Base-by-base conservation (phyloP, 2,113 vertebrate species). In the Steatornis caripensis region DNA sequence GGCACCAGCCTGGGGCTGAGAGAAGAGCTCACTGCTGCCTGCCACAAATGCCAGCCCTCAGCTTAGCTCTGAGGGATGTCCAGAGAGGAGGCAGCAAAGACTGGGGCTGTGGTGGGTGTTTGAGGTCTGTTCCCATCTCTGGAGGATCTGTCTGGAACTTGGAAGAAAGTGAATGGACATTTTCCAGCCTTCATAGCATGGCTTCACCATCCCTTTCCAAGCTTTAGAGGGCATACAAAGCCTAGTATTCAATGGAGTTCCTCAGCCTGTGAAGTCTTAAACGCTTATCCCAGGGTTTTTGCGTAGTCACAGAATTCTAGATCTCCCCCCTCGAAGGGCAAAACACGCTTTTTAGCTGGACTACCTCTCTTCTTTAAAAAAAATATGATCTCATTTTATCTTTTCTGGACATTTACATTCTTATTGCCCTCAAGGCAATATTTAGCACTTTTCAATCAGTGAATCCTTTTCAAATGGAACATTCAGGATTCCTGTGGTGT, bases 401-500 rank as follows among this genome's bases (percentile, higher is more conserved):
- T 70, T 76, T 69, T 81, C 72, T 74, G 49, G 66, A 29, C n/a
- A 53, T 53, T 74, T 76, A 49, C 77, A 61, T 74, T 89, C 34
- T 91, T 84, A 74, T 9, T 84, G 43, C n/a, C 72, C 84, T 93
- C 51, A 69, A 91, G 76, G 61, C 62, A 89, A 65, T 87, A 77
- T 77, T 84, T 74, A 70, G 49, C 64, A 80, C 89, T 95, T 94
- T 81, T 46, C 46, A 86, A 91, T 66, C 77, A 65, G 76, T 37
- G 72, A 93, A 49, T 66, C 72, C 41, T 84, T 51, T 87, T 84
- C 69, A 89, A 94, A 89, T 54, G 16, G 72, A 93, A 74, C 68
- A 49, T 70, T 91, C 77, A 41, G 72, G 60, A 93, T 94, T 97
- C 89, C 80, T 94, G 91, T 91, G 92, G 87, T 70, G 46, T 46